Conservation (phyloP, 2,888 invertebrate genomes). For the Lycia hirtaria region DNA sequence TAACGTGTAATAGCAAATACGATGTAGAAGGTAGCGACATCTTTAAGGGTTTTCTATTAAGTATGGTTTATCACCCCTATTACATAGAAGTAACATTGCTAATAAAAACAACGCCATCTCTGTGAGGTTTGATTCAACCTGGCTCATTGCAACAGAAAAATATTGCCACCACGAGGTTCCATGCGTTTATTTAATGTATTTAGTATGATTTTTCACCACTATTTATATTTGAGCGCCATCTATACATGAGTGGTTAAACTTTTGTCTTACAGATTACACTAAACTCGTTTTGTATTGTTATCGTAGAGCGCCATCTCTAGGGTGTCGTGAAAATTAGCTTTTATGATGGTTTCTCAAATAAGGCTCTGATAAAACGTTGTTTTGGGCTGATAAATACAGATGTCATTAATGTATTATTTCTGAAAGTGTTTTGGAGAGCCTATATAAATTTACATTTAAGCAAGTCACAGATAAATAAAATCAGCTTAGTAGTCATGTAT, state of each 20-base stretch:
- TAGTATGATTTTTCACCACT: background rate
- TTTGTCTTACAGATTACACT: background rate
- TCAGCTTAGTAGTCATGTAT: no score
- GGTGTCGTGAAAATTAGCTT: conserved; percentile 4
- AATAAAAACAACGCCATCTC: conserved; percentile 27
- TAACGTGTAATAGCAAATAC: no score
- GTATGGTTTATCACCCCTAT: no score
- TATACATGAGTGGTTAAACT: background rate
- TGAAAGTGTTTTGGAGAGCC: no score
- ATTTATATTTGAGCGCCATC: conserved; percentile 16
- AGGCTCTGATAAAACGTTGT: background rate
- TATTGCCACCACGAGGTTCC: no score
- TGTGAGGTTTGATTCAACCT: background rate
- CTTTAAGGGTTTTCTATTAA: background rate
- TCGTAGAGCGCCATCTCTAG: conserved; percentile 18
- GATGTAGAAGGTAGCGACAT: background rate
- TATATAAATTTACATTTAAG: no score
- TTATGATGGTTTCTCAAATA: background rate
- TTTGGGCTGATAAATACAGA: background rate
- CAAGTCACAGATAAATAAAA: no score
- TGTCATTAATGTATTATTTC: no score
- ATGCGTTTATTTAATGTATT: no score
- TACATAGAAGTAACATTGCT: background rate
- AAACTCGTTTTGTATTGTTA: background rate
- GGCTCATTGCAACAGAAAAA: no score